Conservation (phyloP, 2,888 invertebrate genomes). For the Argyresthia albistria region DNA sequence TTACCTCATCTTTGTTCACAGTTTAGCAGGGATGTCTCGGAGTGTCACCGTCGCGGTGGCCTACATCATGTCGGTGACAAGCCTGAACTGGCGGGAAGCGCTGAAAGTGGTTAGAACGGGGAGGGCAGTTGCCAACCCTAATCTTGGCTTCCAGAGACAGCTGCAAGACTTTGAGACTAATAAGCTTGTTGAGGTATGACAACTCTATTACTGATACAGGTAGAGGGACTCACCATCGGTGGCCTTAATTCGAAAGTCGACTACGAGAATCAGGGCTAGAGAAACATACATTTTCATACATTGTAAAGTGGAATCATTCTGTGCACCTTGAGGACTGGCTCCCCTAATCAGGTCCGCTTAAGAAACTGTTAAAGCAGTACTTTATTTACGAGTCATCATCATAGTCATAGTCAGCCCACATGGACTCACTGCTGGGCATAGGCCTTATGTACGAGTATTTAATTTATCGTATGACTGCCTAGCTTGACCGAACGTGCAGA, state of each 20-base stretch:
- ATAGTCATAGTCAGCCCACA: too few species aligned
- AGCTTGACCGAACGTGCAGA: too few species aligned
- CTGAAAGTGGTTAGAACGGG: slow-evolving; percentile 94
- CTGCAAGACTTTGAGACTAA: slow-evolving; percentile 91
- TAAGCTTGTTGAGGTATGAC: slow-evolving; percentile 80
- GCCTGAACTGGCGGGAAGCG: slow-evolving; percentile 92
- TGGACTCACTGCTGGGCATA: too few species aligned
- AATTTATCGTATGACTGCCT: too few species aligned
- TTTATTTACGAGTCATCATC: too few species aligned
- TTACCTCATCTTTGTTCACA: slow-evolving; percentile 48
- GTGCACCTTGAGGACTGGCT: too few species aligned
- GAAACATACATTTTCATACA: too few species aligned
- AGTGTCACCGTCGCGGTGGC: slow-evolving; percentile 97
- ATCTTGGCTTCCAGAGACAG: slow-evolving; percentile 95
- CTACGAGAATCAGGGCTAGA: too few species aligned
- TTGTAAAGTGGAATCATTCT: too few species aligned
- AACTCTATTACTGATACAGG: background rate
- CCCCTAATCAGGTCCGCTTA: too few species aligned
- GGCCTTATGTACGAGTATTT: too few species aligned
- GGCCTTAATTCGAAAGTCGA: background rate
- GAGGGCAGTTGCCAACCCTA: slow-evolving; percentile 94
- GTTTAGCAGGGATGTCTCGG: slow-evolving; percentile 96
- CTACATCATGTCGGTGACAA: slow-evolving; percentile 95
- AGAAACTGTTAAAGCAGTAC: too few species aligned
- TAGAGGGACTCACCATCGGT: background rate